phyloP scores from a whole-genome alignment of 2,888 invertebrate genomes.

The Oxystoma pomonae region DNA sequence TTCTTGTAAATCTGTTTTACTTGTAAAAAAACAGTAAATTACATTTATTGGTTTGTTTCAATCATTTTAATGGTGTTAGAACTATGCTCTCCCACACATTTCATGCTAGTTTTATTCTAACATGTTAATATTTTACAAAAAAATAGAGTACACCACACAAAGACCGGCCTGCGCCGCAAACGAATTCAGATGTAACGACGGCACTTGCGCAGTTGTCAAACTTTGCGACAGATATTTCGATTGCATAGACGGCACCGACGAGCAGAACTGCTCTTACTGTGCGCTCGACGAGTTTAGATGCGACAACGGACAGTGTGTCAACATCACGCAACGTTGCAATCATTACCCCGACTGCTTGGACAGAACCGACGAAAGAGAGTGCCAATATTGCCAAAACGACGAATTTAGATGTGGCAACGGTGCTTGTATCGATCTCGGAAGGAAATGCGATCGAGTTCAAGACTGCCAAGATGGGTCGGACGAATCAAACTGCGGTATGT shows the following conservation, averaged over 20 bases:
- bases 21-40: too few relatives aligned
- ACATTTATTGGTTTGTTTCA: too few relatives aligned
- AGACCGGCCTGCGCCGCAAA: constrained; percentile 44
- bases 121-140: too few relatives aligned
- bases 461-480: constrained; percentile 79
- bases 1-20: too few relatives aligned
- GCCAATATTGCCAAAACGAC: constrained; percentile 32
- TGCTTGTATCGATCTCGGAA: constrained; percentile 20
- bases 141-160: background rate
- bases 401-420: constrained; percentile 18
- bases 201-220: constrained; percentile 46
- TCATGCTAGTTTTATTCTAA: too few relatives aligned
- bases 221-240: constrained; percentile 58
- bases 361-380: constrained; percentile 56
- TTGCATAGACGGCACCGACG: constrained; percentile 74
- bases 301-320: constrained; percentile 49
- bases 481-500: constrained; percentile 52
- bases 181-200: constrained; percentile 53
- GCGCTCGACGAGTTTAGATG: constrained; percentile 37
- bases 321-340: constrained; percentile 47
- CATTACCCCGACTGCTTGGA: constrained; percentile 54
- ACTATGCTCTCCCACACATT: too few relatives aligned
- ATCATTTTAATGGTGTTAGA: too few relatives aligned
- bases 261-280: constrained; percentile 54
- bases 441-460: constrained; percentile 49